Evolutionary conservation across 2,888 invertebrate species (phyloP), one percentile per base, ranked within the genome.

Genomic region (Sesia apiformis): DNA sequence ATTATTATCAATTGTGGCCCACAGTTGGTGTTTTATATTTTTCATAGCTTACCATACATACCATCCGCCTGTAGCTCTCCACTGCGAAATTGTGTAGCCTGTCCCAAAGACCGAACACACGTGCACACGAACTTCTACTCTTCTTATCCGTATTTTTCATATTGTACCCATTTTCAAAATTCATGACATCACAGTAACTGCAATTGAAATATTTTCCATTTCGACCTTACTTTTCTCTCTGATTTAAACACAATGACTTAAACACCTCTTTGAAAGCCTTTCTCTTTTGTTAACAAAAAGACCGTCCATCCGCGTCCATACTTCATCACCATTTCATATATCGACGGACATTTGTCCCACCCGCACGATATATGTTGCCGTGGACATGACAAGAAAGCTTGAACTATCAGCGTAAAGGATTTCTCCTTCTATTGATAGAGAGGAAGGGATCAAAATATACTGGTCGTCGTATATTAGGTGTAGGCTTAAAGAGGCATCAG

Each of bases 291-390:
- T 7, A 39, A 50, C 38, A 38, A 38, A 50, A 50, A 7, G 50
- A 50, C 23, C 23, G 50, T 38, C 50, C 50, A 38, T 38, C 38
- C 38, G 38, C 52, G 38, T 6, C 54, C 58, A 56, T 55, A 58
- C 56, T 60, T 58, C 60, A 60, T 60, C 60, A 57, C 55, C 58
- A 58, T 60, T 56, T 52, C 57, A 54, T 55, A 57, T 57, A 57
- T 58, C 54, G 56, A 53, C 51, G 38, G 51, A 42, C 54, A 60
- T 58, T 58, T 56, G 53, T 60, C 57, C 57, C 23, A 53, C 40
- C 49, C 55, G 52, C 51, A 53, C 53, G 56, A 57, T 56, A 52
- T 52, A 46, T 8, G 46, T n/a, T 8, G n/a, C 46, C 50, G 50
- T 38, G 5, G 7, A 1, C 42, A 7, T 42, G 5, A 42, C 50